These are phyloP conservation scores for Cichlasoma orientale DNA, from an alignment of 2,797 vertebrate species.

Conservation along the genomic window DNA sequence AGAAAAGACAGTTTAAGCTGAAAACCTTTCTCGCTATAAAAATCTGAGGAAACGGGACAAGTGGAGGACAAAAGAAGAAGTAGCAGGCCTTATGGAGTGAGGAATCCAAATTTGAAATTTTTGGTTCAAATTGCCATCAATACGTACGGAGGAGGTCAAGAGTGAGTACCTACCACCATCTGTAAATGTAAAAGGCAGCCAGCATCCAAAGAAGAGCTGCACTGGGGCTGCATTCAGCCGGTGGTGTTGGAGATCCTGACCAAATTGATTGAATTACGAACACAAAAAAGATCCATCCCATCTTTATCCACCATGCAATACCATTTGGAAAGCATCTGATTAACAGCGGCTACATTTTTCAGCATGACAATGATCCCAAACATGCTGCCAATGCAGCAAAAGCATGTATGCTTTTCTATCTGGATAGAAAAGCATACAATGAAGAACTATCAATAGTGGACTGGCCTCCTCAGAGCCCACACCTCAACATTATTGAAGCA, in stretches of 20 bases:
- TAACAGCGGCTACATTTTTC: fast-evolving
- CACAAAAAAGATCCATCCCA: background rate
- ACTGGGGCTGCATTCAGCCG: background rate
- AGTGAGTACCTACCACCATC: too few relatives aligned
- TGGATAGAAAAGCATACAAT: background rate
- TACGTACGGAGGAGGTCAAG: too few relatives aligned
- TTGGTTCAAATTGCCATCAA: too few relatives aligned
- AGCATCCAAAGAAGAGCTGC: too few relatives aligned
- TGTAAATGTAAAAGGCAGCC: too few relatives aligned
- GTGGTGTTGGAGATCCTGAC: background rate
- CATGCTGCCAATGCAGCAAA: background rate
- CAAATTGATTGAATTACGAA: background rate
- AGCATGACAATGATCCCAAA: background rate
- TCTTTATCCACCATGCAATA: background rate
- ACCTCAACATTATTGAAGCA: background rate
- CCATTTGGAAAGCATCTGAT: background rate
- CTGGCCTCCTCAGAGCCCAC: background rate
- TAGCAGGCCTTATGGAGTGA: background rate
- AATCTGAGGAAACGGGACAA: background rate
- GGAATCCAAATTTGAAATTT: too few relatives aligned
- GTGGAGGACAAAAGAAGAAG: background rate
- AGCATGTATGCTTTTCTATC: too few relatives aligned
- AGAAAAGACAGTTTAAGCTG: background rate
- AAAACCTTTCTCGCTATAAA: background rate
- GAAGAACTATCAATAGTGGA: background rate